A percentile compares a stretch with the other conserved stretches of the same genome.
Conservation (phyloP, 2,888 invertebrate genomes). For the Digitonthophagus gazella region DNA sequence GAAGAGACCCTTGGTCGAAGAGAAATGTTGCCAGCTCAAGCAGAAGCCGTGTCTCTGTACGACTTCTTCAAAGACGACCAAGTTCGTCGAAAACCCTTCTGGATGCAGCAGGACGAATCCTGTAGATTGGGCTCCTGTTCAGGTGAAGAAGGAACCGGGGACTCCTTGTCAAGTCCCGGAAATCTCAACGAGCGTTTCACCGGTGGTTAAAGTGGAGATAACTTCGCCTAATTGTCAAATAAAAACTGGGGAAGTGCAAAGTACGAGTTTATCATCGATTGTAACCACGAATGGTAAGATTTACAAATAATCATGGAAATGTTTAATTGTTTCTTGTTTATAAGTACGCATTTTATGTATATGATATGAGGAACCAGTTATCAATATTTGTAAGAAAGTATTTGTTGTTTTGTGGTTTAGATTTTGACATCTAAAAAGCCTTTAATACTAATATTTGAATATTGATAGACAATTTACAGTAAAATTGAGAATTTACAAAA, state of each 20-base stretch:
- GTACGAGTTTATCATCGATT: slow-evolving; percentile 39
- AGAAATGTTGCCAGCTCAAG: slow-evolving; percentile 44
- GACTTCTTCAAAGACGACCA: slow-evolving; percentile 34
- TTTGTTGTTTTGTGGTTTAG: no score
- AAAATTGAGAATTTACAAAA: no score
- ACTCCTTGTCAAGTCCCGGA: slow-evolving; percentile 62
- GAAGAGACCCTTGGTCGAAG: slow-evolving; percentile 41
- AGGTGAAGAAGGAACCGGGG: slow-evolving; percentile 67
- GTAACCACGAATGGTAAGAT: slow-evolving; percentile 39
- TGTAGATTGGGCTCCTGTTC: slow-evolving; percentile 60
- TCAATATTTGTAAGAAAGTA: no score
- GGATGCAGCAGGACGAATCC: slow-evolving; percentile 72
- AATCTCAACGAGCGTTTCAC: slow-evolving; percentile 57
- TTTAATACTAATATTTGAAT: no score
- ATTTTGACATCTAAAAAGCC: no score
- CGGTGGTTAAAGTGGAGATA: slow-evolving; percentile 64
- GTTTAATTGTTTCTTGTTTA: not conserved
- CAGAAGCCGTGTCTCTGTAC: slow-evolving; percentile 43
- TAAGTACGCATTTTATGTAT: no score
- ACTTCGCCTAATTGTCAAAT: slow-evolving; percentile 65
- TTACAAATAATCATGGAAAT: not conserved
- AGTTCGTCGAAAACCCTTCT: slow-evolving; percentile 32
- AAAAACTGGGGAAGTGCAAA: slow-evolving; percentile 30
- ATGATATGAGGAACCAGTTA: no score
- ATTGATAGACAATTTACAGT: no score